These are phyloP conservation scores for Pagetopsis macropterus DNA, from an alignment of 2,797 vertebrate species.

Conservation along the genomic window DNA sequence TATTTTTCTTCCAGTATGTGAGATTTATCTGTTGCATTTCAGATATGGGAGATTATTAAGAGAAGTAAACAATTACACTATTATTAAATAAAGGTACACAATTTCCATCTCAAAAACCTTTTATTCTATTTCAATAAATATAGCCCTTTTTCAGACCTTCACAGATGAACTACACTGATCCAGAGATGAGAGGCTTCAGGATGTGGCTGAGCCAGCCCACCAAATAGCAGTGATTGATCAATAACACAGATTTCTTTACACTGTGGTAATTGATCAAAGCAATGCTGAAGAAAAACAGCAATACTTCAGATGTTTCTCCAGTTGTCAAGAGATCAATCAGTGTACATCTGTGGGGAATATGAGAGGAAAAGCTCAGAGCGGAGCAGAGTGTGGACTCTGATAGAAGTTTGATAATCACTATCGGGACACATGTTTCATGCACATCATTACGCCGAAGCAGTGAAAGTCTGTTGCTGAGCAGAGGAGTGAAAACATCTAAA, in stretches of 20 bases:
- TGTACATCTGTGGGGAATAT: background rate
- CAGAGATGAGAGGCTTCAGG: background rate
- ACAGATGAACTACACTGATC: background rate
- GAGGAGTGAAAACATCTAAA: background rate
- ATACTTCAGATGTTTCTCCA: slow-evolving; percentile 17
- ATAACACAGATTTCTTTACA: slow-evolving; percentile 26
- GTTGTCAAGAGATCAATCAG: slow-evolving; percentile 33
- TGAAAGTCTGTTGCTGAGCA: background rate
- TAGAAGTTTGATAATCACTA: background rate
- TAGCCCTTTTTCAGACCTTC: background rate
- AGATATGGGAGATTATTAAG: background rate
- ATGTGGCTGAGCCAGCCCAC: slow-evolving; percentile 23
- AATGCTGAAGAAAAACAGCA: background rate
- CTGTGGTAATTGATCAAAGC: slow-evolving; percentile 39
- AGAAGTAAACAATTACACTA: background rate
- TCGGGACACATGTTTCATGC: background rate
- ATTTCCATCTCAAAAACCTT: no score
- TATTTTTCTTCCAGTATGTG: background rate
- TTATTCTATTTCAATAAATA: background rate
- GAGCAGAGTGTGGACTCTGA: background rate
- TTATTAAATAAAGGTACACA: no score
- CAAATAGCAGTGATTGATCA: slow-evolving; percentile 32
- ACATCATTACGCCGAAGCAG: background rate
- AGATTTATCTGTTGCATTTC: background rate
- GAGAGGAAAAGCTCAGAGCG: background rate